phyloP scores from a whole-genome alignment of 2,888 invertebrate genomes.

The Epirrhoe tristata region DNA sequence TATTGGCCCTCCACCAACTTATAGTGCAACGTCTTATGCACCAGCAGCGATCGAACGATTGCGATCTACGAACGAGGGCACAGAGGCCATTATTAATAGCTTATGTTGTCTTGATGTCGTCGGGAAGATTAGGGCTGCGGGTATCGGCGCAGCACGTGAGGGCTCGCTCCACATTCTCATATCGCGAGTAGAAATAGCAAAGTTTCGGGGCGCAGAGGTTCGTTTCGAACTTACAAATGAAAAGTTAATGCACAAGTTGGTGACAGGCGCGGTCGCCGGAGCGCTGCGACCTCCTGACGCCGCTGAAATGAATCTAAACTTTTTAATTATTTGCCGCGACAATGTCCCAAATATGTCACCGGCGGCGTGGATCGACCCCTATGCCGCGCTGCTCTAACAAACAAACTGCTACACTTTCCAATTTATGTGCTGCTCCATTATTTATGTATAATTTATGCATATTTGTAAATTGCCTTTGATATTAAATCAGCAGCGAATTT shows the following conservation, averaged over 20 bases:
- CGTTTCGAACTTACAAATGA: conserved; percentile 76
- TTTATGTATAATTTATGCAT: conserved; percentile 38
- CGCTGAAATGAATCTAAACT: conserved; percentile 69
- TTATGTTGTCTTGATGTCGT: conserved; percentile 29
- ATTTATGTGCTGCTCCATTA: conserved; percentile 38
- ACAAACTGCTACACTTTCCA: conserved; percentile 40
- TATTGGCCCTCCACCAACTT: conserved; percentile 34
- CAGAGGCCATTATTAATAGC: conserved; percentile 28
- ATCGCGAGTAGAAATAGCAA: conserved; percentile 59
- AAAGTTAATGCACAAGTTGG: conserved; percentile 78
- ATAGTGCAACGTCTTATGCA: conserved; percentile 31
- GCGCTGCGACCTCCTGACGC: conserved; percentile 62
- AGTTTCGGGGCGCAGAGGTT: conserved; percentile 63
- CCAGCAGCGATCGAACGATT: conserved; percentile 26
- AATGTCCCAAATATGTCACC: conserved; percentile 60
- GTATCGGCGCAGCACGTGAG: conserved; percentile 30
- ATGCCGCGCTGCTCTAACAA: conserved; percentile 36
- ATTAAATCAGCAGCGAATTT: conserved; percentile 31
- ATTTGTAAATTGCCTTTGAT: conserved; percentile 29
- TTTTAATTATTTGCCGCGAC: conserved; percentile 71
- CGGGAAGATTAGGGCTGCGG: conserved; percentile 25
- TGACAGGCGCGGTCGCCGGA: conserved; percentile 69
- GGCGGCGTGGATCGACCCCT: conserved; percentile 39
- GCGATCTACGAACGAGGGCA: conserved; percentile 32
- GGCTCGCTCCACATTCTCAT: conserved; percentile 50